Evolutionary conservation across 2,113 vertebrate species (phyloP).

Genomic region (Procapra przewalskii): DNA sequence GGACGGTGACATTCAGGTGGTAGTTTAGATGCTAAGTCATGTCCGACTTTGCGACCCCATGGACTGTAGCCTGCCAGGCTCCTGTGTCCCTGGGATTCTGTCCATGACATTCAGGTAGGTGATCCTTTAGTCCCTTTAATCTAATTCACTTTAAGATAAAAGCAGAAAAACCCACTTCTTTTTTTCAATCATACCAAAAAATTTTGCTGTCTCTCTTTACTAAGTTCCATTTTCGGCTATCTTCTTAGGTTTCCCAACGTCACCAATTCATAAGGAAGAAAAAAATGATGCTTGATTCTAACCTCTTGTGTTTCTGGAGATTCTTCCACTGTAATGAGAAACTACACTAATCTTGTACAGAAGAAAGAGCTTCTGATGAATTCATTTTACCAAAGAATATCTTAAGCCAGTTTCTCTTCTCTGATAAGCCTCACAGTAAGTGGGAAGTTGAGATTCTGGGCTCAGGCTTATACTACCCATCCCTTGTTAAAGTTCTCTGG

Average conservation of each 20-base stretch:
- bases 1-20: neutral
- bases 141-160: neutral
- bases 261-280: neutral
- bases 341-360: neutral
- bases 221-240: neutral
- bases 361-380: neutral
- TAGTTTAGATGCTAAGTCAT: neutral
- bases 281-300: neutral
- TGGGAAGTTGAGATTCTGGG: neutral
- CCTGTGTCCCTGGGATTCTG: neutral
- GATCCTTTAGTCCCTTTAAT: neutral
- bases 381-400: neutral
- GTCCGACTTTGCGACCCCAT: neutral
- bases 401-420: neutral
- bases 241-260: neutral
- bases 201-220: neutral
- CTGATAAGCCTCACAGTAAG: neutral
- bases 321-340: neutral
- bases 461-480: neutral
- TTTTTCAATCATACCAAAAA: neutral
- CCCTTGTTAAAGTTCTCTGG: neutral
- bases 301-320: neutral
- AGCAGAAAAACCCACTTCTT: neutral
- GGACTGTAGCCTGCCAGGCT: neutral
- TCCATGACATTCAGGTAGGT: neutral